Percentiles rank a stretch among this genome's conserved stretches.
Conservation (phyloP, 2,113 vertebrate species). For the Nicator chloris region DNA sequence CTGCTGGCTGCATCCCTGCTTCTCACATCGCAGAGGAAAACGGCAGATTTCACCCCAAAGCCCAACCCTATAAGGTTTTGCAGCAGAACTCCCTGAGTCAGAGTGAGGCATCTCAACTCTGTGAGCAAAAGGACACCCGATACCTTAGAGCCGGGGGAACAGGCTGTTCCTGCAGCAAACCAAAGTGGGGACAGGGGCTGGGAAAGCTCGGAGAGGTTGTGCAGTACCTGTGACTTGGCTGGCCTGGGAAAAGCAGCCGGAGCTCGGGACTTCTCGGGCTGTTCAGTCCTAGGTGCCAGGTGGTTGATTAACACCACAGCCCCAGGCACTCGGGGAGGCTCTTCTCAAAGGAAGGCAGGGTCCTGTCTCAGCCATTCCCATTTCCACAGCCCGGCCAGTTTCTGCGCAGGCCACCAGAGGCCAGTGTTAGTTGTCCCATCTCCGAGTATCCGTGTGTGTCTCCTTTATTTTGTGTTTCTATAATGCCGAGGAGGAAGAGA, state of each 20-base stretch:
- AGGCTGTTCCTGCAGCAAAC: not conserved
- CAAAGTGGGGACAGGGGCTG: not conserved
- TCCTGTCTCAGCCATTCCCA: not conserved
- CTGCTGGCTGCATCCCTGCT: not conserved
- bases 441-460: not conserved
- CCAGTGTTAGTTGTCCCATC: slow-evolving; percentile 51
- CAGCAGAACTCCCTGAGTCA: not conserved
- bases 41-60: not conserved
- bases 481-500: not conserved
- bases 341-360: not conserved
- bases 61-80: fast-evolving
- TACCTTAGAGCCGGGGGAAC: not conserved
- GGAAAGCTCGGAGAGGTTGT: not conserved
- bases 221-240: not conserved
- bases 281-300: not conserved
- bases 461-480: not conserved
- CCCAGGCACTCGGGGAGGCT: not conserved
- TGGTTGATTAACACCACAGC: not conserved
- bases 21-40: not conserved
- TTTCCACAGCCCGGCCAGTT: not conserved
- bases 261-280: not conserved
- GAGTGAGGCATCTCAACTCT: not conserved
- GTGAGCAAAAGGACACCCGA: fast-evolving
- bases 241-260: not conserved
- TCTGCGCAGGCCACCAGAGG: slow-evolving; percentile 46